Conservation (phyloP, 1,140 invertebrate species). For the Pogonognathellus flavescens region DNA sequence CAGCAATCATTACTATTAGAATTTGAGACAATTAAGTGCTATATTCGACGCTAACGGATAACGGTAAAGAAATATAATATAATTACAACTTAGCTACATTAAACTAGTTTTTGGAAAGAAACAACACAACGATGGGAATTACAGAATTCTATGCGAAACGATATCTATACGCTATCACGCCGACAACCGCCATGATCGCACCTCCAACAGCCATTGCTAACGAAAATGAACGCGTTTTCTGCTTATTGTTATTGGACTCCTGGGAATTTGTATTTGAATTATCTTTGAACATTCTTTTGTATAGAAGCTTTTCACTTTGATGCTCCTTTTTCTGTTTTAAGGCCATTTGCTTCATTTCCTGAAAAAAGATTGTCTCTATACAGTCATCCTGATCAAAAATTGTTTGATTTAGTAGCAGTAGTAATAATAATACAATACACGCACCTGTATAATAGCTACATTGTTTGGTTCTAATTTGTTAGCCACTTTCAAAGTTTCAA, state of each 20-base stretch:
- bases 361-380: too few species aligned
- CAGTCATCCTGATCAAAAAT: too few species aligned
- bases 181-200: constrained; percentile 65
- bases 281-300: constrained; percentile 76
- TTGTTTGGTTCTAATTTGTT: constrained; percentile 75
- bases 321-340: constrained; percentile 74
- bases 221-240: constrained; percentile 53
- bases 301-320: constrained; percentile 75
- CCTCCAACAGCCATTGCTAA: constrained; percentile 66
- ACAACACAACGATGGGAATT: not conserved
- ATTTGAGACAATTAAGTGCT: too few species aligned
- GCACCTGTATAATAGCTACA: constrained; percentile 71
- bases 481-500: constrained; percentile 74
- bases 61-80: too few species aligned
- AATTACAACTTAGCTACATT: not conserved
- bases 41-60: too few species aligned
- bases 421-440: too few species aligned
- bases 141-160: constrained; percentile 51
- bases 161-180: constrained; percentile 66
- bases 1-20: too few species aligned
- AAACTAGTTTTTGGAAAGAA: too few species aligned
- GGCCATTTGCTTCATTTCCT: constrained; percentile 75
- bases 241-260: constrained; percentile 30
- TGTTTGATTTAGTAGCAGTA: too few species aligned
- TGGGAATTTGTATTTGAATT: constrained; percentile 43